These are phyloP conservation scores for Myotis daubentonii DNA, from an alignment of 2,797 vertebrate genomes.

Conservation along the genomic window DNA sequence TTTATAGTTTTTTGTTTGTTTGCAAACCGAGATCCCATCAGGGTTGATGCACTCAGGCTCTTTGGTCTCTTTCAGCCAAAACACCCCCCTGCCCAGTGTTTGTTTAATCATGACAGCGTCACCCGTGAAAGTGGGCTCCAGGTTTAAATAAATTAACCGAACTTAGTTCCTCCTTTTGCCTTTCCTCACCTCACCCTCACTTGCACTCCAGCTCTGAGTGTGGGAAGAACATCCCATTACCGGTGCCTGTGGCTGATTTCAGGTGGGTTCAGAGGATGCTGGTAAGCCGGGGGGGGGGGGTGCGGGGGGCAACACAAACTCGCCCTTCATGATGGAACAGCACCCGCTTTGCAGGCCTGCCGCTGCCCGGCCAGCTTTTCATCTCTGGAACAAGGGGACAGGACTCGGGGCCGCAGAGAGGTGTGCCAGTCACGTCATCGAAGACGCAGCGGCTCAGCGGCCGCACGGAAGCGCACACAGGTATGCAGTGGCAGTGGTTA, in stretches of 20 bases:
- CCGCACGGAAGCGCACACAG: background rate
- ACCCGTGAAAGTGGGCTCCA: background rate
- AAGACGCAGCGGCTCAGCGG: background rate
- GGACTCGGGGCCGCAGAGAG: background rate
- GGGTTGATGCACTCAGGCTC: background rate
- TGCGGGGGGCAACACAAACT: too few relatives aligned
- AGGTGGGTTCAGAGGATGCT: background rate
- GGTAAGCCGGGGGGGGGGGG: background rate
- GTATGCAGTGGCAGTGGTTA: background rate
- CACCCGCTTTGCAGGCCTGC: fast-evolving
- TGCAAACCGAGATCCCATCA: background rate
- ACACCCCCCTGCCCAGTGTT: background rate
- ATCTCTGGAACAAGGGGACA: background rate
- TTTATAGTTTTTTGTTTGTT: background rate
- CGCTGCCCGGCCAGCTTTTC: background rate
- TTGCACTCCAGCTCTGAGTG: fast-evolving
- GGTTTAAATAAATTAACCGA: background rate
- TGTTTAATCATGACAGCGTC: background rate
- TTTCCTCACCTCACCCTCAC: background rate
- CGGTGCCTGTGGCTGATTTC: background rate
- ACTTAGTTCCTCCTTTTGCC: background rate
- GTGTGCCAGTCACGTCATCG: background rate
- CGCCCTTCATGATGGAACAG: background rate
- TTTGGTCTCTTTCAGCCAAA: background rate
- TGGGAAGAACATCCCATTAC: background rate